These are phyloP conservation scores for Pampus argenteus DNA, from an alignment of 2,797 vertebrate genomes.

Conservation along the genomic window DNA sequence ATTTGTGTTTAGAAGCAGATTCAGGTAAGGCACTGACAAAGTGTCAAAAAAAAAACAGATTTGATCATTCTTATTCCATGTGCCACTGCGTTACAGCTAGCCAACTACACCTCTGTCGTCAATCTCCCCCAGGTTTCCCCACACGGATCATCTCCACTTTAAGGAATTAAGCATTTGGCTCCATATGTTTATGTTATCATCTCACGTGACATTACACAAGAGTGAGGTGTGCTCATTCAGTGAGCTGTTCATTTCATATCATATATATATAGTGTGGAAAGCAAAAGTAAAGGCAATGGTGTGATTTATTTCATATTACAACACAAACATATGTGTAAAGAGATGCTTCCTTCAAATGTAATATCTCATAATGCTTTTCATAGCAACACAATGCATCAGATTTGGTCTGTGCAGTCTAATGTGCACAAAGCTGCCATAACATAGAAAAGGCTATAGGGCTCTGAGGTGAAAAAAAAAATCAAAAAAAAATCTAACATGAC, in stretches of 20 bases:
- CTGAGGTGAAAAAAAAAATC: slow-evolving; percentile 61
- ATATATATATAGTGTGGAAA: slow-evolving; percentile 39
- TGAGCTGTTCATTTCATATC: slow-evolving; percentile 28
- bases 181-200: slow-evolving; percentile 31
- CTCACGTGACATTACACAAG: slow-evolving; percentile 27
- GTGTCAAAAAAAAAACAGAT: slow-evolving; percentile 54
- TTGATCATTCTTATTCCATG: slow-evolving; percentile 66
- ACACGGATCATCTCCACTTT: slow-evolving; percentile 22
- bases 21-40: slow-evolving; percentile 82
- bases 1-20: slow-evolving; percentile 67
- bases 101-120: slow-evolving; percentile 32
- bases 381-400: slow-evolving; percentile 53
- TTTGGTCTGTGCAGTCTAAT: slow-evolving; percentile 71
- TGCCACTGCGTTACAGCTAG: slow-evolving; percentile 56
- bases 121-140: not conserved
- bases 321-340: slow-evolving; percentile 23
- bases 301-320: slow-evolving; percentile 57
- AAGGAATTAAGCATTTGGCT: slow-evolving; percentile 50
- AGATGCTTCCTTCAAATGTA: slow-evolving; percentile 37
- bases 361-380: slow-evolving; percentile 23
- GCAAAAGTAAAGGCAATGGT: slow-evolving; percentile 72
- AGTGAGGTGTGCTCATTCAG: slow-evolving; percentile 15
- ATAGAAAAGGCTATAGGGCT: slow-evolving; percentile 71
- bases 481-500: slow-evolving; percentile 36
- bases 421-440: slow-evolving; percentile 79